Evolutionary conservation across 92 coral and sea anemone species (phyloP), one percentile per base, ranked within the genome.

Genomic region (Porites cylindrica): DNA sequence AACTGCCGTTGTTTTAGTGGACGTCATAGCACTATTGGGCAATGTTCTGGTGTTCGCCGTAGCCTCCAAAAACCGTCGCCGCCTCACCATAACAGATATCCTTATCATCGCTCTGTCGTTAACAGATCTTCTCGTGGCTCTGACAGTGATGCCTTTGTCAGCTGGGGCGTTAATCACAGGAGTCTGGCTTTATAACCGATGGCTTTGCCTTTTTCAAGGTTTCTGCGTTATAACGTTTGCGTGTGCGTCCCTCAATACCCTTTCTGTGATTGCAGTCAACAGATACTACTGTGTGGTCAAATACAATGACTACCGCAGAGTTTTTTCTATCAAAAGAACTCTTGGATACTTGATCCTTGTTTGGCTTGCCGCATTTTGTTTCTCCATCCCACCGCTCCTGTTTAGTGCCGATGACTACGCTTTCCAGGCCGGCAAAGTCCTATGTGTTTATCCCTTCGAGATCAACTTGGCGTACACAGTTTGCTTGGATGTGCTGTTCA

Each of bases 371-470:
- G 66, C 89, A 32, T 66, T 70, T 20, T 10, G 56, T 56, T 76
- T 76, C 63, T 77, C 84, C 13, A 16, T 54, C 21, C 51, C 89
- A 4, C 76, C 89, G 18, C 75, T 85, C 16, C 10, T 77, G 68
- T 77, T 85, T 16, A 70, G 89, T 4, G 26, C 56, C 3, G 84
- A 76, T 10, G 77, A 85, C 51, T 85, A 85, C 70, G 19, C 89
- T 4, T 85, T 85, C 38, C 89, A 85, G 11, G 76, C 89, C 38
- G 89, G 89, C 21, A 85, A 85, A 77, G 89, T 78, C 10, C 16
- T 85, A 9, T 85, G 89, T 54, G 68, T 85, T 16, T 85, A 85
- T 70, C 89, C 89, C 62, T 85, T 85, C 75, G 89, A 85, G 53
- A 76, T 85, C 66, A 85, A 76, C 84, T 53, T 77, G 54, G 82